A percentile compares a stretch with the other conserved stretches of the same genome.
Conservation (phyloP, 2,797 vertebrate genomes). For the Hemitrygon akajei region DNA sequence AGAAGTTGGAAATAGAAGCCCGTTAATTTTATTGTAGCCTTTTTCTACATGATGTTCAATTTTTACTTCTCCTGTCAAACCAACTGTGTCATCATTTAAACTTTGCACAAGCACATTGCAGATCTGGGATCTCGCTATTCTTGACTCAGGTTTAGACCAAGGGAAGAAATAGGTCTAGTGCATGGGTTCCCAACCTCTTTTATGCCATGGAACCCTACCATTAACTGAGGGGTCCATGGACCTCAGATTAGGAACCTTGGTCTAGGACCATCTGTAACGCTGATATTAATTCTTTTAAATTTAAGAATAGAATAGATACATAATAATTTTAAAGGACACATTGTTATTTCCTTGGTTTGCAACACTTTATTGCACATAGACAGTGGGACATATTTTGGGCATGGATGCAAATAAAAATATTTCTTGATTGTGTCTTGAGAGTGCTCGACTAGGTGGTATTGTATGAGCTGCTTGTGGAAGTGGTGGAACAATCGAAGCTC, state of each 20-base stretch:
- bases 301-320: neutral
- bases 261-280: neutral
- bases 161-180: neutral
- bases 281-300: neutral
- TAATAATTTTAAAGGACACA: neutral
- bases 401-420: neutral
- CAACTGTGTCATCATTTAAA: neutral
- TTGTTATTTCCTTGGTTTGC: neutral
- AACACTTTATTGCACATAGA: neutral
- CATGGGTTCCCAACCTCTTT: no score
- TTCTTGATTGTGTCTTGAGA: neutral
- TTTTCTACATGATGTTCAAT: neutral
- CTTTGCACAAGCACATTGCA: neutral
- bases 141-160: neutral
- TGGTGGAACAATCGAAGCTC: neutral
- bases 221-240: no score
- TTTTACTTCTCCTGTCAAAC: neutral
- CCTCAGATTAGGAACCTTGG: no score
- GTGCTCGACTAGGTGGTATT: neutral
- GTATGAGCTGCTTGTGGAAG: neutral
- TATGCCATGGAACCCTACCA: no score
- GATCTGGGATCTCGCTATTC: neutral
- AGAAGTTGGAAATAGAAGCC: neutral
- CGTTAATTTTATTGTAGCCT: neutral
- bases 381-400: neutral